Conservation (phyloP, 2,888 invertebrate species). For the Listrodromus nycthemerus region DNA sequence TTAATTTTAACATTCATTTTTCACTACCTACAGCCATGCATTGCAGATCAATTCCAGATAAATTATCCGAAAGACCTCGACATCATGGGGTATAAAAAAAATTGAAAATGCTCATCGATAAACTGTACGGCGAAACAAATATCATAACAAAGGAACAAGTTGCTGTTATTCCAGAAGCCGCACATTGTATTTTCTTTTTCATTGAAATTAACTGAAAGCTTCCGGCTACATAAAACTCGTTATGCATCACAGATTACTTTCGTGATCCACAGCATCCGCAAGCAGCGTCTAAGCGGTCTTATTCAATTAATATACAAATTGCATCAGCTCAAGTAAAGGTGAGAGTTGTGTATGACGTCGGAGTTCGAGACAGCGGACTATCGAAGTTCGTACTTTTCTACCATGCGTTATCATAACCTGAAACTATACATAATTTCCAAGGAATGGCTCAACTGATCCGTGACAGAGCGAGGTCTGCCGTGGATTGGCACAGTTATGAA, state of each 20-base stretch:
- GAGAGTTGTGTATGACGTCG: slow-evolving; percentile 38
- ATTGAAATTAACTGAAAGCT: not conserved
- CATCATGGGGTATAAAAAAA: not conserved
- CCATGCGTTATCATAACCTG: slow-evolving; percentile 11
- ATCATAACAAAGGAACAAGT: not conserved
- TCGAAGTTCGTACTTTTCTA: slow-evolving; percentile 12
- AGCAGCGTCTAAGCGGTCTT: not conserved
- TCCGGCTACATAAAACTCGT: not conserved
- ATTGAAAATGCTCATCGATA: not conserved
- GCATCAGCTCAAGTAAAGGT: slow-evolving; percentile 48
- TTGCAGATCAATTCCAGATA: not conserved
- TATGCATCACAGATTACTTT: not conserved
- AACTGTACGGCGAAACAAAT: not conserved
- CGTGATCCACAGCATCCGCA: not conserved
- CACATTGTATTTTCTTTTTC: not conserved
- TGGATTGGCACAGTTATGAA: slow-evolving; percentile 34
- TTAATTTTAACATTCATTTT: no score
- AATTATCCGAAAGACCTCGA: no score
- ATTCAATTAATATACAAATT: slow-evolving; percentile 21
- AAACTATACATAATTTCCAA: slow-evolving; percentile 2
- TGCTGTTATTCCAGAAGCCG: not conserved
- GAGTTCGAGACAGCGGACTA: not conserved
- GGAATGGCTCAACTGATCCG: slow-evolving; percentile 60
- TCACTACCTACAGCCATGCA: not conserved
- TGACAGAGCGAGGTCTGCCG: slow-evolving; percentile 31